These are phyloP conservation scores for Ophiodon elongatus DNA, from an alignment of 2,113 vertebrate genomes.

Conservation along the genomic window DNA sequence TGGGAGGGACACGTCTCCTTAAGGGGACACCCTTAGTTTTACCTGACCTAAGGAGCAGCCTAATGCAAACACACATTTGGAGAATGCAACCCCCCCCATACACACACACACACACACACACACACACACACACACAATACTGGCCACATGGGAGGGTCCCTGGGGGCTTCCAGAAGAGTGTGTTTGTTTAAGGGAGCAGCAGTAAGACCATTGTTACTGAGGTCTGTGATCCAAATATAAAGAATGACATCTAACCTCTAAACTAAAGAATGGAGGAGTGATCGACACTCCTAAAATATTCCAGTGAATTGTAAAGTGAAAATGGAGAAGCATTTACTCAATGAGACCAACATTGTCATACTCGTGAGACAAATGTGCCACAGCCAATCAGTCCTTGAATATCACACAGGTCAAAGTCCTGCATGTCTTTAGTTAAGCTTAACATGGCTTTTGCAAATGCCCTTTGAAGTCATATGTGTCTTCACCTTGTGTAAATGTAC, in stretches of 20 bases:
- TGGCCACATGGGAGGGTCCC: conserved; percentile 67
- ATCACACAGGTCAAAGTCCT: conserved; percentile 9
- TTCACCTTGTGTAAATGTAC: conserved; percentile 16
- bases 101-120: too few relatives aligned
- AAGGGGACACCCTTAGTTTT: conserved; percentile 49
- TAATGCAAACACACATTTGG: conserved; percentile 68
- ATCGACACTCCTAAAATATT: conserved; percentile 63
- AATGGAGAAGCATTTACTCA: conserved; percentile 55
- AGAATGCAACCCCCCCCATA: conserved; percentile 61
- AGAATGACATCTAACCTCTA: conserved; percentile 70
- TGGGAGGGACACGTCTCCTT: conserved; percentile 33
- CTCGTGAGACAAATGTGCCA: conserved; percentile 48
- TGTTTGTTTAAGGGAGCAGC: conserved; percentile 74
- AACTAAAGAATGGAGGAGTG: conserved; percentile 53
- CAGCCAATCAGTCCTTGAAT: neutral
- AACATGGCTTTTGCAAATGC: conserved; percentile 20
- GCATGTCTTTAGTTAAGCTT: neutral
- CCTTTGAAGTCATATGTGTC: conserved; percentile 34
- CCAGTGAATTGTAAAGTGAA: conserved; percentile 41
- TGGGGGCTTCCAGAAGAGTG: conserved; percentile 74
- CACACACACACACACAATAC: too few relatives aligned
- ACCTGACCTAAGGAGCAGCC: conserved; percentile 66
- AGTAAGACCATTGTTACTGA: conserved; percentile 67
- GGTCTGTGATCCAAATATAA: conserved; percentile 70
- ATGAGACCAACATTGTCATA: conserved; percentile 39